Evolutionary conservation across 2,797 vertebrate species (phyloP).

Genomic region (Syndactyla subalaris): DNA sequence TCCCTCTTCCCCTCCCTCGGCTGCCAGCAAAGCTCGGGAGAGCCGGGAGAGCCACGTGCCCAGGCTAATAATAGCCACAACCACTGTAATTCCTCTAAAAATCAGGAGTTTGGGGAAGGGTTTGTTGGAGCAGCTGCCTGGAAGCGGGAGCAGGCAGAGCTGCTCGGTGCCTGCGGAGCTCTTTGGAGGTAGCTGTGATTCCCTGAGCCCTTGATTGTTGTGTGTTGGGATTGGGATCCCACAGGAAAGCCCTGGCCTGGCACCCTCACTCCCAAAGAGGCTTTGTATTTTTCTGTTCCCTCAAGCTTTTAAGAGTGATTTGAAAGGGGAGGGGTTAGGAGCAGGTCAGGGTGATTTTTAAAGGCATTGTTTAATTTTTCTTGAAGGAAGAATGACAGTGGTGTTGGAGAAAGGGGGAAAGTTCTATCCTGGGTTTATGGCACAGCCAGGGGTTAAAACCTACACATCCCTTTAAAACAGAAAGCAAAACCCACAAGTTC

Average conservation of each 20-base stretch:
- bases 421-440: accelerated
- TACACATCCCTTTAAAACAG: neutral
- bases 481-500: neutral
- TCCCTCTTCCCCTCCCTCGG: neutral
- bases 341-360: neutral
- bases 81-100: neutral
- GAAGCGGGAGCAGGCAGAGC: neutral
- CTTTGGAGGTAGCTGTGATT: accelerated
- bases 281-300: neutral
- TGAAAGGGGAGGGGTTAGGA: neutral
- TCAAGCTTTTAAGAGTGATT: neutral
- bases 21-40: neutral
- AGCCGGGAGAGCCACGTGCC: neutral
- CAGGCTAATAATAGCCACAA: accelerated
- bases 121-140: accelerated
- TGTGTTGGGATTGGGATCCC: accelerated
- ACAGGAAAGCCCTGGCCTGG: neutral
- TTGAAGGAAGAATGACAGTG: neutral
- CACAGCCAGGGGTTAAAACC: neutral
- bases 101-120: neutral
- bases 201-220: accelerated
- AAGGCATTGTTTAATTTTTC: neutral
- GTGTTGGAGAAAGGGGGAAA: neutral
- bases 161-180: accelerated
- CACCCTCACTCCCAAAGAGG: accelerated